Base-by-base conservation (phyloP, 1,140 invertebrate species). In the Bombus consobrinus region DNA sequence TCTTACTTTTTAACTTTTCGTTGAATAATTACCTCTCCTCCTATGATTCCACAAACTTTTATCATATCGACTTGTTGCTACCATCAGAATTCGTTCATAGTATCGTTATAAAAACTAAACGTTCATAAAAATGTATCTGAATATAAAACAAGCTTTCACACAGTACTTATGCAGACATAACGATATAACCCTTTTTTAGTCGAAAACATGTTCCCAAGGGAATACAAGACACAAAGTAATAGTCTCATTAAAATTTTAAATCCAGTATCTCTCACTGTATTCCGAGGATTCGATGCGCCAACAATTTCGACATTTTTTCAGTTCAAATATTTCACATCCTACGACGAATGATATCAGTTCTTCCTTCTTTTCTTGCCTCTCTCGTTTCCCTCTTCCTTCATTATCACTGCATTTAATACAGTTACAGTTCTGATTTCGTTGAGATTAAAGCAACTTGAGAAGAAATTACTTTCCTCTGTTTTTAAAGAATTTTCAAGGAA, bases 241-340 rank as follows among this genome's bases (percentile, higher is more conserved):
- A 71, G n/a, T 6, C n/a, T 57, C 41, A 75, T 85, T 75, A 43
- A 71, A 85, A 74, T 85, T 81, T 81, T 59, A 85, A 85, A 85
- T 85, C 62, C 81, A 64, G 41, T 77, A 80, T 64, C 68, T 66
- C 53, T 47, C 66, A 22, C 34, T 80, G 39, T 62, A 59, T 72
- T 68, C 10, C n/a, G 8, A 10, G 9, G 32, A 80, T 53, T 80
- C 62, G 77, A 72, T 66, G 53, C 25, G 5, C 53, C 37, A 62
- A 57, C 32, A 57, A 13, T 71, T 77, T 32, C 34, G n/a, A 80
- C 34, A 73, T 34, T 79, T 59, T 43, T 15, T 9, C 28, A 47
- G 25, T n/a, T 12, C 4, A 15, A 59, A 72, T n/a, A 64, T 62
- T 25, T 72, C 25, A 3, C 15, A 22, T 12, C 41, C 6, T 5